phyloP scores from a whole-genome alignment of 2,113 vertebrate genomes.

The Onychostruthus taczanowskii region DNA sequence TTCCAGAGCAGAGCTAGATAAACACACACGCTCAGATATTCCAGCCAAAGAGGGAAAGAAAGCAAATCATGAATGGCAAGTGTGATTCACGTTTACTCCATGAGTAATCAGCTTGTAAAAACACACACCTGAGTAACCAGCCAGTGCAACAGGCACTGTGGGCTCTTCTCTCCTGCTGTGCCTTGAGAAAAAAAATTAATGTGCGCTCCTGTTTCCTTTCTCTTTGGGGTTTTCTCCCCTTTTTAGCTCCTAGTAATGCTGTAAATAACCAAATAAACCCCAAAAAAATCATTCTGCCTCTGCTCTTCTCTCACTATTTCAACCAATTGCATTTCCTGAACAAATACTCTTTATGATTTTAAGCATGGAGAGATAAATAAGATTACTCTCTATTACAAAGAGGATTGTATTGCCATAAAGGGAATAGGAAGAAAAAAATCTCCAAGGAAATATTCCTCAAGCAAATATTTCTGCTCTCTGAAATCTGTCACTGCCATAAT shows the following conservation, averaged over 20 bases:
- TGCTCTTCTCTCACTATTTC: background rate
- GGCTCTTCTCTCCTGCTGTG: background rate
- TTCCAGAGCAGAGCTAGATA: background rate
- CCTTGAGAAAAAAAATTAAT: background rate
- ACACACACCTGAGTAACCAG: background rate
- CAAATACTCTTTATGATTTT: background rate
- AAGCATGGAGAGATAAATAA: background rate
- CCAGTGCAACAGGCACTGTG: background rate
- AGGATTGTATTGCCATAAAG: background rate
- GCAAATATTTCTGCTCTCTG: background rate
- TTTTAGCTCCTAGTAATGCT: background rate
- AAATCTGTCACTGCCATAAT: background rate
- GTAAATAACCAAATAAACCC: background rate
- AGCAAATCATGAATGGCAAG: background rate
- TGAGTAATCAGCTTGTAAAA: background rate
- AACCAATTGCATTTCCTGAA: background rate
- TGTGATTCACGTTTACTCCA: background rate
- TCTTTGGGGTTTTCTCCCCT: background rate
- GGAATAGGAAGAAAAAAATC: background rate
- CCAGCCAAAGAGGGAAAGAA: background rate
- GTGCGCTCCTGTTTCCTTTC: rapidly evolving
- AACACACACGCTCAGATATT: background rate
- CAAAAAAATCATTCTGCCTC: background rate
- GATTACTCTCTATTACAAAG: background rate
- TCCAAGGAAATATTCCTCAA: background rate